Base-by-base conservation (phyloP, 2,888 invertebrate genomes). In the Mantis religiosa region DNA sequence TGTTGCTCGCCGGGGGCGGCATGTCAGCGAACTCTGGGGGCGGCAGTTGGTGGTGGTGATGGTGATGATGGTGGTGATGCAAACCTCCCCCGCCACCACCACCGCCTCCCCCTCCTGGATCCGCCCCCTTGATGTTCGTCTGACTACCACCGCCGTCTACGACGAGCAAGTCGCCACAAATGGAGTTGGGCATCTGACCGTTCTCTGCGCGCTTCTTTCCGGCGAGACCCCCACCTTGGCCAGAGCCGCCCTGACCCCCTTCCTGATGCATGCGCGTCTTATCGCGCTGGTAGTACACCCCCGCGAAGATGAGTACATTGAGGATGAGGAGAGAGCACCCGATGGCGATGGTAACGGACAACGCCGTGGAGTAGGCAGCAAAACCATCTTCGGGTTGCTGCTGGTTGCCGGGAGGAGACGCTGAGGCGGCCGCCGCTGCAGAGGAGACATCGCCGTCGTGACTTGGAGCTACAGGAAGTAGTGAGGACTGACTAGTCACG, bases 301-400 rank as follows among this genome's bases (percentile, higher is more conserved):
- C 98, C 88, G 98, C 98, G 92, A 98, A 98, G 92, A 99, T 98
- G 47, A 98, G 94, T 85, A 98, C 97, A 92, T 99, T 99, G 6
- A 99, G 94, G 91, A 98, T 98, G 30, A 99, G 95, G 89, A 99
- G 93, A 7, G 98, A 98, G 92, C 98, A 98, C 82, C 99, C 99
- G 91, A 99, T 98, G 86, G 98, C 98, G 91, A 99, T 98, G 28
- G 98, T 98, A 0, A 98, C 98, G 93, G 98, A 98, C 25, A 98
- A 93, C 2, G 98, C 98, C 6, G 98, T 98, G 0, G 97, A 97
- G 92, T 98, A 98, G 0, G 97, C 97, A 0, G 98, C 97, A 91
- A 98, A 98, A 1, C 97, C 97, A 91, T 97, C 97, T 92, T 97
- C 97, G 2, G 89, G 89, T 85, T 90, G 91, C 15, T 90, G 89